Evolutionary conservation across 1,140 invertebrate species (phyloP).

Genomic region (Coenobita brevimanus): DNA sequence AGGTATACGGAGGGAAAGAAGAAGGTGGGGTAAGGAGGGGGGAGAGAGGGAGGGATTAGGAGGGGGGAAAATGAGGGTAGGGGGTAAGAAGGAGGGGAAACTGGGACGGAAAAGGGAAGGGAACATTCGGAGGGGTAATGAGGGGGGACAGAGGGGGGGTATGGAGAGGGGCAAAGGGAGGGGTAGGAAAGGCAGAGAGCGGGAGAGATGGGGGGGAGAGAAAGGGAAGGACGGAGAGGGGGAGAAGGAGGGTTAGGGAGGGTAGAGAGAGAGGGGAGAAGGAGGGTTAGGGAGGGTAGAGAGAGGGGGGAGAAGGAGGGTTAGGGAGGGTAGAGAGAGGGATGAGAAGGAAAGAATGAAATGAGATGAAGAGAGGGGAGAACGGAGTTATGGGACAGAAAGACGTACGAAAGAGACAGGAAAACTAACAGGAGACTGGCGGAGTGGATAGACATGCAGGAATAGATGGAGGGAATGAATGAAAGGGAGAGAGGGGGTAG

Average conservation of each 20-base stretch:
- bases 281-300: background rate
- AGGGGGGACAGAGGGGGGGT: too few relatives aligned
- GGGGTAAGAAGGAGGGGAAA: background rate
- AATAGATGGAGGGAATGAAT: background rate
- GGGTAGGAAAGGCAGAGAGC: too few relatives aligned
- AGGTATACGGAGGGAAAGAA: too few relatives aligned
- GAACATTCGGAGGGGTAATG: background rate
- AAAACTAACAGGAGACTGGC: background rate
- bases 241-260: background rate
- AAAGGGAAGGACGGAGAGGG: too few relatives aligned
- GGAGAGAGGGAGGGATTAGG: too few relatives aligned
- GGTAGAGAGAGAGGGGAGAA: background rate
- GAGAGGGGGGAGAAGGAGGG: background rate
- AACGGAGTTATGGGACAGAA: background rate
- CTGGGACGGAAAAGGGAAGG: background rate
- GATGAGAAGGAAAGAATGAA: background rate
- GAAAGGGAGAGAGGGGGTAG: background rate
- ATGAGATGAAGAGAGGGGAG: background rate
- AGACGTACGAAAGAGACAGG: background rate
- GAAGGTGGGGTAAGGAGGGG: too few relatives aligned
- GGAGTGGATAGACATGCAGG: background rate
- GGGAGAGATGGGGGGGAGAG: too few relatives aligned
- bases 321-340: background rate
- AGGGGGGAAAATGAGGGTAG: background rate
- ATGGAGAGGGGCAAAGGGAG: too few relatives aligned